Evolutionary conservation across 2,113 vertebrate species (phyloP).

Genomic region (Ophthalmolycus amberensis): DNA sequence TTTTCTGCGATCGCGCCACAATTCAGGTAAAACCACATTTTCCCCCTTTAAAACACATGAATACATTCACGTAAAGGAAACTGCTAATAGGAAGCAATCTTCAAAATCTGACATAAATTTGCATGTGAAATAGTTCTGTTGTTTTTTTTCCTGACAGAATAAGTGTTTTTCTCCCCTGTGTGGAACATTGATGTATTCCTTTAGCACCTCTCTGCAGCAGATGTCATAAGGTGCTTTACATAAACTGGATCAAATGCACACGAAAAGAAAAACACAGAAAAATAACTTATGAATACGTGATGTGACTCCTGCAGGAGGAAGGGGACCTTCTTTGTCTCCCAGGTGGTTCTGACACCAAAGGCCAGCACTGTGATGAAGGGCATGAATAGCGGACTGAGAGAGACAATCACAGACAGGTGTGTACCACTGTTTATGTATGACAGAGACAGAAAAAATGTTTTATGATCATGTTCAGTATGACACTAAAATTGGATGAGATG

Average conservation of each 20-base stretch:
- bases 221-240: conserved; percentile 6
- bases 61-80: not conserved
- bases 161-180: conserved; percentile 5
- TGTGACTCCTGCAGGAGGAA: conserved; percentile 84
- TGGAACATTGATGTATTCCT: conserved; percentile 1
- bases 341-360: conserved; percentile 97
- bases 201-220: not conserved
- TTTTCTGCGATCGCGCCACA: no score
- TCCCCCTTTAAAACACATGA: not conserved
- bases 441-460: not conserved
- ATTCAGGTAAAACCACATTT: not conserved
- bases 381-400: conserved; percentile 95
- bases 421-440: not conserved
- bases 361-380: conserved; percentile 98
- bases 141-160: not conserved
- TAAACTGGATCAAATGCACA: not conserved
- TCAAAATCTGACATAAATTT: conserved; percentile 9
- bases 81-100: not conserved
- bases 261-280: not conserved
- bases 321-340: conserved; percentile 97
- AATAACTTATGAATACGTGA: not conserved
- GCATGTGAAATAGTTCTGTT: not conserved
- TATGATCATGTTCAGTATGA: not conserved
- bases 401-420: conserved; percentile 95
- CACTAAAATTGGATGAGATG: not conserved